These are phyloP conservation scores for Cerastis leucographa DNA, from an alignment of 2,888 invertebrate species.

Conservation along the genomic window DNA sequence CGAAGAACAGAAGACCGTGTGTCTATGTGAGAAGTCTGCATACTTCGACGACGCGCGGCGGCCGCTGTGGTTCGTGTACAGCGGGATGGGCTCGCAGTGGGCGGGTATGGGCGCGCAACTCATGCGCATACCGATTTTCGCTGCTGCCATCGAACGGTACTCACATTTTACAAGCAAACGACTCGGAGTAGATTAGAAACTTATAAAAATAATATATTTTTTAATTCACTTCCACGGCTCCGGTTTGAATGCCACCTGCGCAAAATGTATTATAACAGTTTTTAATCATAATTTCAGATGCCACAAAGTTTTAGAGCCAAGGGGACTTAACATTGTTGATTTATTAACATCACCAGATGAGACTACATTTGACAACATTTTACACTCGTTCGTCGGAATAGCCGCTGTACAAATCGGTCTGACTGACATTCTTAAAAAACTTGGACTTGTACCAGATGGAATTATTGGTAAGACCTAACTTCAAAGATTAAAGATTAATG, in stretches of 20 bases:
- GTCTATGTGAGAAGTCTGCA: conserved; percentile 89
- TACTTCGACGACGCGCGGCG: conserved; percentile 82
- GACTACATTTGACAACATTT: conserved; percentile 88
- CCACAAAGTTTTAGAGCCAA: conserved; percentile 89
- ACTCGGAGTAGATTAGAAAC: not conserved
- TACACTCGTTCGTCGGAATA: conserved; percentile 81
- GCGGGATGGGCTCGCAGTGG: conserved; percentile 94
- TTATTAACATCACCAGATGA: conserved; percentile 92
- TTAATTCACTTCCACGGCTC: too few species aligned
- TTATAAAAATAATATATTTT: not conserved
- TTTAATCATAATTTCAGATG: conserved; percentile 78
- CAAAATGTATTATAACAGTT: too few species aligned
- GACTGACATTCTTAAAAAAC: conserved; percentile 83
- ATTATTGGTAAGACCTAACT: conserved; percentile 92
- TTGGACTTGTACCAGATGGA: conserved; percentile 93
- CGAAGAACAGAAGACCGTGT: conserved; percentile 73
- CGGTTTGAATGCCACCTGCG: too few species aligned
- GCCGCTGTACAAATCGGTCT: conserved; percentile 92
- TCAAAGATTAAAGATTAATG: not conserved
- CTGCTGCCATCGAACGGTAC: conserved; percentile 87
- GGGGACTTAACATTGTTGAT: conserved; percentile 92
- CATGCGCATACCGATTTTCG: conserved; percentile 92
- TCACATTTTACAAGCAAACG: not conserved
- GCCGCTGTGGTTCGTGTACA: conserved; percentile 93
- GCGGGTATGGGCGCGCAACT: conserved; percentile 92